These are phyloP conservation scores for Gallinago jamesoni DNA, from an alignment of 2,113 vertebrate species.

Conservation along the genomic window DNA sequence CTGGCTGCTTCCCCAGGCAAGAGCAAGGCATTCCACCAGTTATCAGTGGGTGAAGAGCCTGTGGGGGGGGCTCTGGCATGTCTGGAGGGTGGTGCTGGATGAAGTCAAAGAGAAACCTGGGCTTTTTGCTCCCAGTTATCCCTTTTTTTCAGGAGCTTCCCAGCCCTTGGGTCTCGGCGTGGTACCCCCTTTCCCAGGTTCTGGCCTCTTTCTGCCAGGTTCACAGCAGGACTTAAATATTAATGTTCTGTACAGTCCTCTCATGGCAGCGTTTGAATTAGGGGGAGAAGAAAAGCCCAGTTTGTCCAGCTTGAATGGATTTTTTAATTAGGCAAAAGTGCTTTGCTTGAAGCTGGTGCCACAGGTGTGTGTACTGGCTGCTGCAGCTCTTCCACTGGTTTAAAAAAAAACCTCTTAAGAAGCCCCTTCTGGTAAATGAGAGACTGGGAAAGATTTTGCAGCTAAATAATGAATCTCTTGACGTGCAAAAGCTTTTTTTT, in stretches of 20 bases:
- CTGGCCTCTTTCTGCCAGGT: background rate
- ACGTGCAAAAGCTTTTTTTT: background rate
- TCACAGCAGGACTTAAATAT: background rate
- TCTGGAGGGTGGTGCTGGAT: background rate
- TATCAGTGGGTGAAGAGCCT: accelerated
- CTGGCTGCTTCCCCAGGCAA: background rate
- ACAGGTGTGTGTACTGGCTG: conserved; percentile 12
- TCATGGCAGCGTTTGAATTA: accelerated
- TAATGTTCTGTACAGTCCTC: background rate
- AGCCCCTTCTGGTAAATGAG: background rate
- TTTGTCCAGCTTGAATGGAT: background rate
- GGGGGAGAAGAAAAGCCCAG: no score
- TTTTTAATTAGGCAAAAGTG: background rate
- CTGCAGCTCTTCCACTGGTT: background rate
- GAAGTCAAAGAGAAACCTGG: background rate
- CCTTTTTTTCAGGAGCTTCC: background rate
- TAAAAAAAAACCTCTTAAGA: background rate
- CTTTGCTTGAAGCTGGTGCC: background rate
- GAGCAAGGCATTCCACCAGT: background rate
- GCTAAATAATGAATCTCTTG: conserved; percentile 38
- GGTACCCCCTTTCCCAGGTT: background rate
- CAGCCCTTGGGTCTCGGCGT: accelerated
- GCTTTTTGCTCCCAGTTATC: background rate
- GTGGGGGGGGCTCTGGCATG: accelerated
- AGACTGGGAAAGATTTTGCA: background rate